Base-by-base conservation (phyloP, 2,888 invertebrate species). In the Catocala sponsa region DNA sequence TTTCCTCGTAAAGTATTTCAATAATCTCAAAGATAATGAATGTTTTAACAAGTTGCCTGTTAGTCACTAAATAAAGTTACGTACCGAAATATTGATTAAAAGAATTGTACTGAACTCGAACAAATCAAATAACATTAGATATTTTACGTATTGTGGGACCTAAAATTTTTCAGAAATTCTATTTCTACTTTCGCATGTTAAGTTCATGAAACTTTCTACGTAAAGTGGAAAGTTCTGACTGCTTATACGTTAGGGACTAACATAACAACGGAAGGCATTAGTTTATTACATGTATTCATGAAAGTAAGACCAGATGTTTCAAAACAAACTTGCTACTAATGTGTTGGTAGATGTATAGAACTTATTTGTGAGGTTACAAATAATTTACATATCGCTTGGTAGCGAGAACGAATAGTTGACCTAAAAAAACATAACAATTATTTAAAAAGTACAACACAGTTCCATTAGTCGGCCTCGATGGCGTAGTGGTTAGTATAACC, bases 381-480 rank as follows among this genome's bases (percentile, higher is more conserved):
- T 25, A 25, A 25, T 25, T 4, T 25, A 25, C 25, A 1, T 25
- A 25, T 2, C 1, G 25, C 25, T 25, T 25, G 25, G 25, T 25
- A 25, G 25, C 25, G 25, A 25, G 25, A 25, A 25, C 25, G 25
- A 25, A 25, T 1, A 25, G 25, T 25, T 25, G 4, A 25, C 4
- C 25, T 25, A 25, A 25, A 25, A 25, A 2, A 25, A 25, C 25
- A 2, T 4, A 25, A 25, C 4, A 25, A 44, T 55, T 25, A 59
- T 50, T 6, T 51, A 53, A 47, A n/a, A 52, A 10, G 38, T 55
- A 59, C 55, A 51, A 47, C 35, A n/a, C 63, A 59, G 55, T 67
- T 54, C 62, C 55, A 52, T 67, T n/a, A n/a, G n/a, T n/a, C n/a
- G n/a, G n/a, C n/a, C n/a, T n/a, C n/a, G n/a, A n/a, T n/a, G n/a